A percentile compares a stretch with the other conserved stretches of the same genome.
Evolutionary conservation across 2,113 vertebrate species (phyloP).

Genomic region (Fukomys damarensis): DNA sequence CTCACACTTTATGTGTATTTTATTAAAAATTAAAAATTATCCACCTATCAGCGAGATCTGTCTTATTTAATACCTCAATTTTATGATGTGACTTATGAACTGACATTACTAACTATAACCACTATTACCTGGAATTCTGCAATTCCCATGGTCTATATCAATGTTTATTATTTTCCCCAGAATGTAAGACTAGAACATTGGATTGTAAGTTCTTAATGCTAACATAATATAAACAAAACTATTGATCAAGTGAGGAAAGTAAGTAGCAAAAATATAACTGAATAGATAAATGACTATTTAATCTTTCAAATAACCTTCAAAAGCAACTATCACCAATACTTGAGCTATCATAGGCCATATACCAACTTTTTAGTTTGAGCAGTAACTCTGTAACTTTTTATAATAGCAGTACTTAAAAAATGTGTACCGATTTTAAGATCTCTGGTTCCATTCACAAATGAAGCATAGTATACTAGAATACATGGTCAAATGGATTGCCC

Average conservation of each 20-base stretch:
- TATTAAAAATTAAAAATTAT: neutral
- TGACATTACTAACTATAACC: neutral
- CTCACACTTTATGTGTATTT: neutral
- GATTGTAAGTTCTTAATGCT: conserved; percentile 30
- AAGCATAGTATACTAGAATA: neutral
- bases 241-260: conserved; percentile 24
- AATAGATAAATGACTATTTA: conserved; percentile 22
- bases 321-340: neutral
- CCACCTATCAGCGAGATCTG: neutral
- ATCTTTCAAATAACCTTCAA: conserved; percentile 40
- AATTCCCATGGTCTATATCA: neutral
- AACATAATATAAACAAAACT: neutral
- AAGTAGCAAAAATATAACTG: conserved; percentile 37
- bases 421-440: neutral
- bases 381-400: neutral
- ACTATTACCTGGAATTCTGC: neutral
- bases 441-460: conserved; percentile 32
- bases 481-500: neutral
- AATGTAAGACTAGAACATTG: neutral
- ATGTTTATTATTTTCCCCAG: neutral
- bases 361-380: neutral
- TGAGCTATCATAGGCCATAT: neutral
- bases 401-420: conserved; percentile 35
- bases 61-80: conserved; percentile 9
- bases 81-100: conserved; percentile 26